phyloP scores from a whole-genome alignment of 2,797 vertebrate species.

The Eleutherodactylus coqui region DNA sequence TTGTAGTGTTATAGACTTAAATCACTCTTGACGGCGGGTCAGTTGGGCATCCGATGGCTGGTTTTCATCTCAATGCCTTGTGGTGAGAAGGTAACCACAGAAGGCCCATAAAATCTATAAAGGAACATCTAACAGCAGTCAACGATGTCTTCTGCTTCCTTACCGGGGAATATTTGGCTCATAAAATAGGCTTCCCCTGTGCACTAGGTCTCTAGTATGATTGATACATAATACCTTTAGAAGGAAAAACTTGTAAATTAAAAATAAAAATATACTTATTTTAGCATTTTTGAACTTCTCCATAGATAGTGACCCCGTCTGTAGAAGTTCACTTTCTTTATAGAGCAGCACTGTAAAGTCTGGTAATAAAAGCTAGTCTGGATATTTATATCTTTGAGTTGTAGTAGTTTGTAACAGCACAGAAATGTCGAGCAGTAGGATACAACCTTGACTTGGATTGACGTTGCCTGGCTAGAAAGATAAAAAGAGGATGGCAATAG shows the following conservation, averaged over 20 bases:
- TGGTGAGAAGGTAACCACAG: neutral
- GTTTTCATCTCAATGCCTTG: neutral
- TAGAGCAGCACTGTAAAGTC: neutral
- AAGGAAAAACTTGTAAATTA: neutral
- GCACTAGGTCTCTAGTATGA: neutral
- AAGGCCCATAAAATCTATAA: neutral
- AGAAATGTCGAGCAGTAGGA: neutral
- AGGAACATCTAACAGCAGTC: neutral
- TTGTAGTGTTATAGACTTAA: neutral
- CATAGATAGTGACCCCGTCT: neutral
- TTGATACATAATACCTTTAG: neutral
- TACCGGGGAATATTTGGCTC: neutral
- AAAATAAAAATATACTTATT: neutral
- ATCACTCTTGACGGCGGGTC: neutral
- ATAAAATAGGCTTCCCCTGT: neutral
- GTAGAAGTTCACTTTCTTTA: neutral
- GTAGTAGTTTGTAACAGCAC: neutral
- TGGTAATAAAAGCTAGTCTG: neutral
- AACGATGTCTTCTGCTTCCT: neutral
- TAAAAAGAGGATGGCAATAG: neutral
- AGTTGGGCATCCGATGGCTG: neutral
- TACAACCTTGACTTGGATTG: slow-evolving; percentile 29
- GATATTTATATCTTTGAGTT: neutral
- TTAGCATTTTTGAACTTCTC: neutral
- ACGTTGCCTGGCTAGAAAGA: neutral